Evolutionary conservation across 2,113 vertebrate species (phyloP).

Genomic region (Muntiacus muntjak): DNA sequence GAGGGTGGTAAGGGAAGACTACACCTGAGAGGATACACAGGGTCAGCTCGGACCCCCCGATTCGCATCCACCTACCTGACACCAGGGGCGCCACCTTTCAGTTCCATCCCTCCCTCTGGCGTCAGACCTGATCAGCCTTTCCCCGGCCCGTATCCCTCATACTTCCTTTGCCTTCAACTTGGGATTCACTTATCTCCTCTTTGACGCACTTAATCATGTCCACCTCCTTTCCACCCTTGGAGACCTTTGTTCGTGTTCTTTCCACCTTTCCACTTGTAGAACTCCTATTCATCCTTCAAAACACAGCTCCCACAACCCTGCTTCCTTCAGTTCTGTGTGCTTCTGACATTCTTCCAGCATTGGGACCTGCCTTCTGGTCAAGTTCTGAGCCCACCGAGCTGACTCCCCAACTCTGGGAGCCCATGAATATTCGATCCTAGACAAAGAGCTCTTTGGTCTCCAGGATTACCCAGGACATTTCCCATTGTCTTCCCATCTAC

Average conservation of each 20-base stretch:
- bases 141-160: not conserved
- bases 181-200: not conserved
- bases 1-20: slow-evolving; percentile 94
- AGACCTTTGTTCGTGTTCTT: not conserved
- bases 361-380: not conserved
- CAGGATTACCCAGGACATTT: not conserved
- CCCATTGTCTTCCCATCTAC: not conserved
- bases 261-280: not conserved
- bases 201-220: not conserved
- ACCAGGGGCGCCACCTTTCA: not conserved
- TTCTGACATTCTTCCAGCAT: not conserved
- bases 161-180: not conserved
- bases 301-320: not conserved
- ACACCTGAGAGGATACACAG: slow-evolving; percentile 81
- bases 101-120: not conserved
- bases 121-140: not conserved
- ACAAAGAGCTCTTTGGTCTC: not conserved
- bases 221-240: not conserved
- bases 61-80: not conserved
- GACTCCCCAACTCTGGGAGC: not conserved
- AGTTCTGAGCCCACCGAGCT: not conserved
- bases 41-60: not conserved
- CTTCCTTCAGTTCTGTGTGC: not conserved
- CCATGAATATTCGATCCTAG: not conserved
- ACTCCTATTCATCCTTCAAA: slow-evolving; percentile 42